phyloP scores from a whole-genome alignment of 2,113 vertebrate species.

The Fulmarus glacialis region DNA sequence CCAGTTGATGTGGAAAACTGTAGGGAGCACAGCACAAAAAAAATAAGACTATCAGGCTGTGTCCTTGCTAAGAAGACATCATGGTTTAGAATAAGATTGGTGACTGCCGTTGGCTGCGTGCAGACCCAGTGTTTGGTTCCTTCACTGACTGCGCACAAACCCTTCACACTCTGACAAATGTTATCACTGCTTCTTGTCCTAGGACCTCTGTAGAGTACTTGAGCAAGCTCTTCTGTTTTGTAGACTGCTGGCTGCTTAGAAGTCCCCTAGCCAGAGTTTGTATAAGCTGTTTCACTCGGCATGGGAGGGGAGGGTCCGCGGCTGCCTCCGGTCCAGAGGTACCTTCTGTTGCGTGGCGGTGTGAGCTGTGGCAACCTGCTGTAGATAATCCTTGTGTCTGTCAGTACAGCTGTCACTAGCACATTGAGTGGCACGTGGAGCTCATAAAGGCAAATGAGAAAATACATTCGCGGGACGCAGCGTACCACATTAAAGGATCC shows the following conservation, averaged over 20 bases:
- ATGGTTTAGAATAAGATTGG: not conserved
- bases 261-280: not conserved
- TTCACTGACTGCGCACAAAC: not conserved
- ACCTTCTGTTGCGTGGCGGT: fast-evolving
- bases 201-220: not conserved
- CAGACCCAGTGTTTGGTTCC: not conserved
- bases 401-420: not conserved
- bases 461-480: not conserved
- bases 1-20: not conserved
- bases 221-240: not conserved
- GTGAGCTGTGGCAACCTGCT: not conserved
- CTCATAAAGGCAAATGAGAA: constrained; percentile 15
- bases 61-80: not conserved
- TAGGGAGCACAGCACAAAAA: not conserved
- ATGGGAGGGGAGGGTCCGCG: fast-evolving
- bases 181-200: not conserved
- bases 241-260: not conserved
- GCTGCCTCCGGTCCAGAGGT: not conserved
- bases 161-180: fast-evolving
- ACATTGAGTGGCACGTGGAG: not conserved
- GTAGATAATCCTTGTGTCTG: not conserved
- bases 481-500: not conserved
- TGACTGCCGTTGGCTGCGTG: fast-evolving
- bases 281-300: fast-evolving
- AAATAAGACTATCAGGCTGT: not conserved